Base-by-base conservation (phyloP, 2,888 invertebrate genomes). In the Camponotus fellah region DNA sequence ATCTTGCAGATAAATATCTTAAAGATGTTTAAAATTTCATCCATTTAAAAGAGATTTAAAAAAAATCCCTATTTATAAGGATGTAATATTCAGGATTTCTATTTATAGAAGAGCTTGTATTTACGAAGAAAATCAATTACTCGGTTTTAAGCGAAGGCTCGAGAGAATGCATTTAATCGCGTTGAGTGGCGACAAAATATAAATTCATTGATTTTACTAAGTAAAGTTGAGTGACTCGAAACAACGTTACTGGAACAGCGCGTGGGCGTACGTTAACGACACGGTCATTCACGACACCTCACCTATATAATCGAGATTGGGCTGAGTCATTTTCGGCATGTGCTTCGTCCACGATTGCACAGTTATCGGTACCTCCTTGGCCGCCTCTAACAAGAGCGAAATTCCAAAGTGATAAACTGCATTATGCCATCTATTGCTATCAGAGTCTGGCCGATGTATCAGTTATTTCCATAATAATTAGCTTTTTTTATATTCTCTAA, bases 281-380 rank as follows among this genome's bases (percentile, higher is more conserved):
- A 0, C 53, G 66, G 46, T 14, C 32, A 49, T 46, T 32, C 3
- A 3, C 40, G 53, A n/a, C 17, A n/a, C n/a, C 96, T 96, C 96
- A 98, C 98, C 98, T 92, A 97, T 96, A 94, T 97, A 99, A 95
- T 99, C 99, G 86, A 99, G 96, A 95, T 98, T 98, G 0, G 99
- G 99, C 95, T 99, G 99, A 8, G 97, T 97, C 96, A 98, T 97
- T 95, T 98, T 98, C 0, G 99, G 97, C 84, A 97, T 96, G 93
- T 98, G 97, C 86, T 98, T 97, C 60, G 98, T 98, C 98, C 99
- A 99, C 0, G 98, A 97, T 88, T 97, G 97, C 92, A 98, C 97
- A 2, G 96, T 95, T 89, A 98, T 96, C 89, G 97, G 96, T 17
- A 76, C 17, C 6, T 88, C 86, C 32, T 83, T 85, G 9, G 60